Evolutionary conservation across 2,888 invertebrate genomes (phyloP), one percentile per base, ranked within the genome.

Genomic region (Spialia ferax): DNA sequence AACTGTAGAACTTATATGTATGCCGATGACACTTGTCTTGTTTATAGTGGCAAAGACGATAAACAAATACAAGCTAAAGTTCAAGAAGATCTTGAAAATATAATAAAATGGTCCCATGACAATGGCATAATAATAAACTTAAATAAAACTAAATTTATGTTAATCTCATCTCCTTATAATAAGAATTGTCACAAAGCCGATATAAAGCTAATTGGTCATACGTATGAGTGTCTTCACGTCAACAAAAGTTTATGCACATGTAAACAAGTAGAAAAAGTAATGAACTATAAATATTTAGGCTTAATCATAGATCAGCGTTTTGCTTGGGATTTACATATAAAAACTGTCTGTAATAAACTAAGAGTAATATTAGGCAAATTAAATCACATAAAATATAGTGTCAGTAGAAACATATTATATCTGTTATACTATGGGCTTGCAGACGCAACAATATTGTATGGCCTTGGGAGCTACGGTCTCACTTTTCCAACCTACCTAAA

Each of bases 361-460:
- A 38, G 38, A 38, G 13, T 13, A 38, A 38, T 38, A 38, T 8
- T 38, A n/a, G 38, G n/a, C 13, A n/a, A 38, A 38, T 1, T 38
- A 38, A 38, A 38, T 38, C 38, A 38, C 38, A 38, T 38, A 38
- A 38, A n/a, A 38, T n/a, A 38, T 38, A n/a, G 13, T 38, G 38
- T 38, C 5, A 38, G 38, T 38, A n/a, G n/a, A 38, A 38, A 38
- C 1, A n/a, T 38, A 38, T 38, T 38, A 38, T 38, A 38, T 1
- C 13, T 38, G n/a, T 38, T 38, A 4, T 38, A 38, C 35, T 38
- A 2, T 38, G 35, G 13, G n/a, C 38, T n/a, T n/a, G 35, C 35
- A 35, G 35, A 35, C 13, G 35, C 35, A 35, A 38, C 26, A 5
- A 26, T 26, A 26, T 38, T 38, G 8, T 38, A 38, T 38, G n/a